Base-by-base conservation (phyloP, 2,888 invertebrate species). In the Oegoconia quadripuncta region DNA sequence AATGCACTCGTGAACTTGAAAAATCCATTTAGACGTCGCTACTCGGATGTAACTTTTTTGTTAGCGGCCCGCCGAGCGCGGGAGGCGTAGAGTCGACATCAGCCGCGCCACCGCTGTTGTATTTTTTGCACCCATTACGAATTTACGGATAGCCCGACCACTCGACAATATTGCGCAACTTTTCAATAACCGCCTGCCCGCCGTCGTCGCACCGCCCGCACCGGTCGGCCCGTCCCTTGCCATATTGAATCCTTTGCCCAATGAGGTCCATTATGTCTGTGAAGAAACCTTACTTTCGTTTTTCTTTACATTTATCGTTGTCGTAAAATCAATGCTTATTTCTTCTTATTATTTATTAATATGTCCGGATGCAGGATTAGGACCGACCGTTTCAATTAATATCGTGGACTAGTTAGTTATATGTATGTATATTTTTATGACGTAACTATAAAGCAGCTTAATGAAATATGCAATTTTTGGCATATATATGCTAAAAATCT, bases 111-210 rank as follows among this genome's bases (percentile, higher is more conserved):
- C 43, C 56, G 54, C 70, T 65, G 72, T 77, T 84, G 80, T 79
- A 76, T 82, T 84, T 84, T 86, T 86, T 86, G 81, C 74, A 59
- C 65, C 82, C 84, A 84, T 84, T 86, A 84, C 83, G 76, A 84
- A 84, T 87, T 83, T 87, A 86, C 82, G 81, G 74, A 60, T 64
- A 60, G 74, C 64, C 73, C 71, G 73, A 66, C 76, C 72, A 81
- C 82, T 82, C 78, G 81, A 81, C 84, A 84, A 82, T 87, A 86
- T 87, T 84, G 84, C 81, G 74, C 77, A 81, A 86, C 80, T 86
- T 87, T 87, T 86, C 86, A 87, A 87, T 87, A 87, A 84, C 83
- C 79, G 76, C 72, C 74, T 68, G 68, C 65, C 64, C 64, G 58
- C 66, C 64, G 65, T 56, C 55, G 65, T 64, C 65, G 59, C 59